Evolutionary conservation across 2,113 vertebrate species (phyloP).

Genomic region (Etheostoma spectabile): DNA sequence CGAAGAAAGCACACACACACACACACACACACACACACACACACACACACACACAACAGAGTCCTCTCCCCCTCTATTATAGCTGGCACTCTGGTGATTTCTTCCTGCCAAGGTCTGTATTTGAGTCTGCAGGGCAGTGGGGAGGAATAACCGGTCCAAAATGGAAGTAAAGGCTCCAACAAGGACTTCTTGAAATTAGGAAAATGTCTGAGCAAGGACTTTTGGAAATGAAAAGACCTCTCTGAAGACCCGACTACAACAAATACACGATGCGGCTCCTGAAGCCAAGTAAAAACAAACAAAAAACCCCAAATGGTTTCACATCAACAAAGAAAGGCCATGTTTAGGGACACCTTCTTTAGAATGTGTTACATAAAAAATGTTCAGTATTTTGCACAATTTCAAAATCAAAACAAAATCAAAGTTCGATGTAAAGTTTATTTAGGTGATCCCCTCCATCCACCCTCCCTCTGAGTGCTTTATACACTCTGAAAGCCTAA

Average conservation of each 20-base stretch:
- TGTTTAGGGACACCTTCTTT: neutral
- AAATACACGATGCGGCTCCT: conserved; percentile 8
- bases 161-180: conserved; percentile 21
- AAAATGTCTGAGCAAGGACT: conserved; percentile 47
- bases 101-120: conserved; percentile 38
- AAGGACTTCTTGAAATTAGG: conserved; percentile 25
- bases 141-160: conserved; percentile 25
- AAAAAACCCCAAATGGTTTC: neutral
- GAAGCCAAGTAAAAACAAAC: neutral
- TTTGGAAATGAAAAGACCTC: conserved; percentile 24
- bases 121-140: conserved; percentile 19
- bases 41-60: neutral
- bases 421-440: too few relatives aligned
- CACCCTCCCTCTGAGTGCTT: neutral
- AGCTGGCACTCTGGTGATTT: conserved; percentile 34
- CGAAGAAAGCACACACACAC: neutral
- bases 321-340: neutral
- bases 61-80: conserved; percentile 21
- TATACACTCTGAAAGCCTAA: neutral
- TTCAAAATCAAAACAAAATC: too few relatives aligned
- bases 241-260: conserved; percentile 5
- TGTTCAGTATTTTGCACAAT: neutral
- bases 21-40: conserved; percentile 12
- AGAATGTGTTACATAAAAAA: neutral
- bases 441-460: neutral